These are phyloP conservation scores for Cydia fagiglandana DNA, from an alignment of 1,140 invertebrate genomes.

Conservation along the genomic window DNA sequence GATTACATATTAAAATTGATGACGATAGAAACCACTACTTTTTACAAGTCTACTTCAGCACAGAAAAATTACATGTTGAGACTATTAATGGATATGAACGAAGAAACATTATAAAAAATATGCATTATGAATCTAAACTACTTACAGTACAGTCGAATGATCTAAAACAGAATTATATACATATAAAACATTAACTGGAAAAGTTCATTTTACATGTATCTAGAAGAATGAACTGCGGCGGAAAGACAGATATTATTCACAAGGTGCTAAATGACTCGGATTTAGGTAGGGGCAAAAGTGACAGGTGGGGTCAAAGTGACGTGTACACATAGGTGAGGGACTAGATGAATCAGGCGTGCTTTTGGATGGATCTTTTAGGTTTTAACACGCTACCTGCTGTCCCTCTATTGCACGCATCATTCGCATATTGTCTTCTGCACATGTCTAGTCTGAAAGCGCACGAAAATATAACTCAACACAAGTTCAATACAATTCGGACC, in stretches of 20 bases:
- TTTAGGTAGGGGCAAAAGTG: conserved; percentile 43
- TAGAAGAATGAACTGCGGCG: conserved; percentile 50
- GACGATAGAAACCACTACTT: neutral
- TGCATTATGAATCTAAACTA: conserved; percentile 54
- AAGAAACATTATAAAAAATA: conserved; percentile 16
- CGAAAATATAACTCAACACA: conserved; percentile 65
- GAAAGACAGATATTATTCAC: conserved; percentile 73
- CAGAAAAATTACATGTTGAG: neutral
- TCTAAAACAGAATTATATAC: conserved; percentile 52
- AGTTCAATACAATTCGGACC: conserved; percentile 35
- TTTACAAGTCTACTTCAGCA: neutral
- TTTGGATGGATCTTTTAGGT: conserved; percentile 52
- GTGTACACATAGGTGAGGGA: conserved; percentile 67
- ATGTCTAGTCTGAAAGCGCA: conserved; percentile 94
- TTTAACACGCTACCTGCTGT: conserved; percentile 92
- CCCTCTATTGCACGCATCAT: conserved; percentile 97
- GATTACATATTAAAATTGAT: neutral
- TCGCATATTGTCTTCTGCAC: conserved; percentile 96
- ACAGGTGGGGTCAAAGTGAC: conserved; percentile 52
- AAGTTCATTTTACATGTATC: conserved; percentile 41
- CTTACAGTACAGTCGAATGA: conserved; percentile 43
- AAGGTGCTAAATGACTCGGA: conserved; percentile 65
- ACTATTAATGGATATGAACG: conserved; percentile 11
- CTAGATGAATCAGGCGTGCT: conserved; percentile 67
- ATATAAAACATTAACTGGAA: conserved; percentile 50